Conservation (phyloP, 2,888 invertebrate genomes). For the Steinernema carpocapsae region DNA sequence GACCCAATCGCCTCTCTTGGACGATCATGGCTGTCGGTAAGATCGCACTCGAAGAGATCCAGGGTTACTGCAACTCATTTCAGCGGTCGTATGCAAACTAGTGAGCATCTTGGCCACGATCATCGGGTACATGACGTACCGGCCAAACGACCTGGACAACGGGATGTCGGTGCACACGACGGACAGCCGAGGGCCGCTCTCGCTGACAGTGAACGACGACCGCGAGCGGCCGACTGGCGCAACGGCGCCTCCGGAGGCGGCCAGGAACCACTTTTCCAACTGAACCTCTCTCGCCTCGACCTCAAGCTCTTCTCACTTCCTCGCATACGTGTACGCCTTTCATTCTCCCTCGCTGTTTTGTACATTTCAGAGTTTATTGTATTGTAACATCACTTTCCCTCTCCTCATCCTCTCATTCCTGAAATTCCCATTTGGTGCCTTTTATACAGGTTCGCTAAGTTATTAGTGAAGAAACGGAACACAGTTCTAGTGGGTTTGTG, state of each 20-base stretch:
- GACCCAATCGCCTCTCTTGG: conserved; percentile 62
- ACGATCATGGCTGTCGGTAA: conserved; percentile 66
- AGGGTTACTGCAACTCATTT: conserved; percentile 36
- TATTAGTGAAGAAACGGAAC: not conserved
- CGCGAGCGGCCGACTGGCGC: conserved; percentile 45
- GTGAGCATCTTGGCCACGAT: conserved; percentile 65
- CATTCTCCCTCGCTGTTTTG: conserved; percentile 30
- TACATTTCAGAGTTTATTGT: conserved; percentile 22
- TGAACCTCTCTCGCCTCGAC: not conserved
- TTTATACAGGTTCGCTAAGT: conserved; percentile 26
- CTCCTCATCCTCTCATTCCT: not conserved
- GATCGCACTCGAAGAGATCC: conserved; percentile 7
- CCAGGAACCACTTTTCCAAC: conserved; percentile 6
- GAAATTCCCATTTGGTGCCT: not conserved
- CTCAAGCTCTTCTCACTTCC: conserved; percentile 14
- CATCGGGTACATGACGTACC: conserved; percentile 66
- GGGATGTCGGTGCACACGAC: conserved; percentile 51
- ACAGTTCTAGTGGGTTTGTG: too few species aligned
- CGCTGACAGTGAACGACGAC: conserved; percentile 65
- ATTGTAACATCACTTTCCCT: not conserved
- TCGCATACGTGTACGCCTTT: conserved; percentile 27
- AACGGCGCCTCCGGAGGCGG: not conserved
- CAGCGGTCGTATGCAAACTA: conserved; percentile 67
- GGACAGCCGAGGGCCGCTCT: conserved; percentile 64
- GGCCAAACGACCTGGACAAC: conserved; percentile 62